Conservation (phyloP, 2,888 invertebrate genomes). For the Notodonta ziczac region DNA sequence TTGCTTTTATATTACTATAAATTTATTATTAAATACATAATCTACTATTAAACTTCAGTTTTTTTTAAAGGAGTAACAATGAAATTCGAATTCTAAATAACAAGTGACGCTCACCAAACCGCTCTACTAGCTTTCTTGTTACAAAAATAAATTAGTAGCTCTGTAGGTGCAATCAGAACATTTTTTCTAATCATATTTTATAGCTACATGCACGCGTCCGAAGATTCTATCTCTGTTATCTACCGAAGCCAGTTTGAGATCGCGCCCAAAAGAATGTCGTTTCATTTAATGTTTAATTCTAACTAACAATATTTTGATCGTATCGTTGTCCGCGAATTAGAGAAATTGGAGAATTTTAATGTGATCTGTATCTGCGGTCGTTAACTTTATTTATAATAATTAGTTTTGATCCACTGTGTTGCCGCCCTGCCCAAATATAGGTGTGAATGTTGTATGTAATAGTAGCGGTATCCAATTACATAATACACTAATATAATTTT, state of each 20-base stretch:
- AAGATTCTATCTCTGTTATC: slow-evolving; percentile 39
- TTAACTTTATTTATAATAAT: slow-evolving; percentile 24
- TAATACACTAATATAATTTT: too few species aligned
- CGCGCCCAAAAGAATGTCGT: slow-evolving; percentile 46
- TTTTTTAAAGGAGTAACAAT: too few species aligned
- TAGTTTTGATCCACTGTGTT: not conserved
- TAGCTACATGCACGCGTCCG: slow-evolving; percentile 15
- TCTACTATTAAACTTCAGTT: too few species aligned
- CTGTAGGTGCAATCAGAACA: slow-evolving; percentile 3
- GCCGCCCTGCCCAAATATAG: not conserved
- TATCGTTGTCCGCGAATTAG: slow-evolving; percentile 54
- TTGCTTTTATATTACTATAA: too few species aligned
- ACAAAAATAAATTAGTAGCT: slow-evolving; percentile 3
- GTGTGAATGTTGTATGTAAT: not conserved
- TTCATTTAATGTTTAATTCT: slow-evolving; percentile 44
- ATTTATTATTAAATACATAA: too few species aligned
- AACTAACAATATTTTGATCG: slow-evolving; percentile 47
- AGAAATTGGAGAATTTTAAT: slow-evolving; percentile 46
- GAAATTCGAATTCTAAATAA: not conserved
- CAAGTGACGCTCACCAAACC: not conserved
- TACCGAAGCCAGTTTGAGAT: slow-evolving; percentile 37
- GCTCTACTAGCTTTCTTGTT: not conserved
- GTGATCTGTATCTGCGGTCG: slow-evolving; percentile 41
- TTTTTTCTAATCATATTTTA: slow-evolving; percentile 10
- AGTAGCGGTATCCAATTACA: too few species aligned